Base-by-base conservation (phyloP, 2,888 invertebrate genomes). In the Strigamia maritima region DNA sequence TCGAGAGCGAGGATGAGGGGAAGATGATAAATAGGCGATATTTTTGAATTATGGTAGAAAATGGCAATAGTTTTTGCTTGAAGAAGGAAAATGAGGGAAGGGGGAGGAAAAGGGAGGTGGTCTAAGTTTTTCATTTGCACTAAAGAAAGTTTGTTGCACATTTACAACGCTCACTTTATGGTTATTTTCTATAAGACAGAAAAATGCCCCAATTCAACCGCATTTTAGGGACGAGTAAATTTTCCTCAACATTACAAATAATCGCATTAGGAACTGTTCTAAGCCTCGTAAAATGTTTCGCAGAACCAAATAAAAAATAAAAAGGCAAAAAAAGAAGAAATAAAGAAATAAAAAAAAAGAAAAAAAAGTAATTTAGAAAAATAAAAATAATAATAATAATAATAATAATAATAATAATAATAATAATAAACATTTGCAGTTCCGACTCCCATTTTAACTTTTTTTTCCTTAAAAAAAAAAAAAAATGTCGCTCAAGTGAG, bases 101-200 rank as follows among this genome's bases (percentile, higher is more conserved):
- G 2, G 14, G 22, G 19, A 6, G 6, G 19, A 54, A 54, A 54
- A 54, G 19, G 49, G 19, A 19, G 54, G 54, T 19, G 54, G 54
- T 54, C 54, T 54, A 54, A 54, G 54, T 54, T 54, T 54, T 54
- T 54, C 54, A 54, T 54, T 54, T 54, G 54, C 54, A 54, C 54
- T 54, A 54, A 54, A 54, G 54, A 54, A 54, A 54, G 54, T 54
- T 54, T 54, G 54, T 54, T 54, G 54, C 54, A 54, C 54, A 54
- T 54, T 54, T 54, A 54, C 54, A n/a, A n/a, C 54, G 19, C 54
- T 54, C 54, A 54, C 54, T 54, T 54, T 54, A 54, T 54, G 54
- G 54, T 54, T 54, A 54, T 54, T 54, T 54, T 54, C 54, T 54
- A 54, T 54, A 54, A 54, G 54, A 54, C 54, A 54, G 54, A 54